Conservation (phyloP, 2,888 invertebrate species). For the Mesodorylaimus sp. region DNA sequence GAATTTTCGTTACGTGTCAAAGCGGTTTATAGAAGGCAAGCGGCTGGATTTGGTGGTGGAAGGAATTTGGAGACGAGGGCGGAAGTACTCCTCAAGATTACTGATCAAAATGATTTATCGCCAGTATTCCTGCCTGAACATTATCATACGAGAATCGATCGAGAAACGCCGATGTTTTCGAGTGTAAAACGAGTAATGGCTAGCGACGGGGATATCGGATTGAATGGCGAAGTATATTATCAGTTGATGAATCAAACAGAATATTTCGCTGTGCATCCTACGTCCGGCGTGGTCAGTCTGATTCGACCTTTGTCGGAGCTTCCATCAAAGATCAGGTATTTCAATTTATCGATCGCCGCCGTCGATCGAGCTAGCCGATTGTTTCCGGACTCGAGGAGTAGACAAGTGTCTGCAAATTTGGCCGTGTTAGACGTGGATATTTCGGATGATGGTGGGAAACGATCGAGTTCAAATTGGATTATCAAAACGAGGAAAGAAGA, state of each 20-base stretch:
- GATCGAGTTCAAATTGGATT: too few species aligned
- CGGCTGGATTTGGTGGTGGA: too few species aligned
- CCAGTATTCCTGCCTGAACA: conserved; percentile 77
- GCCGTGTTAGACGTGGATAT: too few species aligned
- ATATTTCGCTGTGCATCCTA: conserved; percentile 77
- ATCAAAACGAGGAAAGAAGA: too few species aligned
- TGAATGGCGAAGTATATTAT: conserved; percentile 92
- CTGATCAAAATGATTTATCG: conserved; percentile 50
- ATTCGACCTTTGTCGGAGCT: conserved; percentile 59
- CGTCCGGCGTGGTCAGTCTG: conserved; percentile 65
- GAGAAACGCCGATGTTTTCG: conserved; percentile 65
- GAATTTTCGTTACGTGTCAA: conserved; percentile 42
- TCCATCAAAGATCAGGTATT: conserved; percentile 12
- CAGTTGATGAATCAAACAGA: conserved; percentile 56
- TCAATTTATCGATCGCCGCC: too few species aligned
- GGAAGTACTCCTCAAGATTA: conserved; percentile 22
- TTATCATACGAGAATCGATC: conserved; percentile 66
- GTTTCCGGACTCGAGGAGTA: conserved; percentile 39
- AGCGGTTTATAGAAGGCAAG: conserved; percentile 46
- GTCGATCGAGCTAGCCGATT: conserved; percentile 58
- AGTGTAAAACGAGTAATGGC: conserved; percentile 44
- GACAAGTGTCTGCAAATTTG: conserved; percentile 20
- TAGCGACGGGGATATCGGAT: conserved; percentile 83
- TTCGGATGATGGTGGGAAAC: too few species aligned
- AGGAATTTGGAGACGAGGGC: conserved; percentile 38